Percentiles rank a stretch among this genome's conserved stretches.
Evolutionary conservation across 2,888 invertebrate species (phyloP).

Genomic region (Stegana nigrithorax): DNA sequence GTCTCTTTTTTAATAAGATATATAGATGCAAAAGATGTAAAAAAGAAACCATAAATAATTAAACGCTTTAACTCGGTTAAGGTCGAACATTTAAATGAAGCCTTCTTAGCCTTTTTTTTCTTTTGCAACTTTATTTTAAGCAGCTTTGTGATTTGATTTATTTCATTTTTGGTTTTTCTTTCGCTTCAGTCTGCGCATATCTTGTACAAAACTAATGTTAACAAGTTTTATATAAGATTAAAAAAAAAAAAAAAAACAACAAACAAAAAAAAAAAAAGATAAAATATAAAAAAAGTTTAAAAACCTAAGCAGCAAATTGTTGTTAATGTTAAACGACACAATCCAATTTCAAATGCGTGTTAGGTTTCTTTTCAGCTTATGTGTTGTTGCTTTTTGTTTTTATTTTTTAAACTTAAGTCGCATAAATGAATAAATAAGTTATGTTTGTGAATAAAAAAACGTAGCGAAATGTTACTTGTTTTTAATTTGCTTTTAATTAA

Average conservation of each 20-base stretch:
- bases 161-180: not conserved
- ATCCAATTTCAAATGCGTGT: not conserved
- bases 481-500: not conserved
- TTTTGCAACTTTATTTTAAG: no score
- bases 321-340: not conserved
- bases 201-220: not conserved
- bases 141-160: not conserved
- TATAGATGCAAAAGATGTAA: not conserved
- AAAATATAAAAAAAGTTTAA: not conserved
- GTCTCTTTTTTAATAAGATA: no score
- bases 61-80: conserved; percentile 38
- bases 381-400: no score
- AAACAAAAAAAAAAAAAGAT: not conserved
- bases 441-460: not conserved
- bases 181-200: not conserved
- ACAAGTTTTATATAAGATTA: not conserved
- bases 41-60: conserved; percentile 17
- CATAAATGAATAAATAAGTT: conserved; percentile 8
- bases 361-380: no score
- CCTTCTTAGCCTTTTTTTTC: conserved; percentile 2
- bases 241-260: not conserved
- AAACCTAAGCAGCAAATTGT: not conserved
- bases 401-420: no score
- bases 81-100: conserved; percentile 35
- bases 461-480: not conserved